Base-by-base conservation (phyloP, 2,888 invertebrate species). In the Pseudanteris insignis region DNA sequence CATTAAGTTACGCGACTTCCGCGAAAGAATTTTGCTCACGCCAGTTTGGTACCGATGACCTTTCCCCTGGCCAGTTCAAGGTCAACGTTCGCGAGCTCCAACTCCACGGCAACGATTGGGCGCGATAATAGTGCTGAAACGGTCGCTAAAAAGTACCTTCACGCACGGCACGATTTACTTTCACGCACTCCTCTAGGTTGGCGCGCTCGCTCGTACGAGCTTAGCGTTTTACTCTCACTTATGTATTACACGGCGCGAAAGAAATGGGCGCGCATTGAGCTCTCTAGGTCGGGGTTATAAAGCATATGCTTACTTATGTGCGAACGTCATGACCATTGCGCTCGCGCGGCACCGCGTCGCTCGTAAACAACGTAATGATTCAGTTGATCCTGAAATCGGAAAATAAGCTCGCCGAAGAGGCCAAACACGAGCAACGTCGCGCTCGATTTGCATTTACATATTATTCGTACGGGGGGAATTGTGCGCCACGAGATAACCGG, bases 241-340 rank as follows among this genome's bases (percentile, higher is more conserved):
- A 64, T 62, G 58, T 58, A 53, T 58, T 60, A 64, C 55, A 48
- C 40, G 29, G 54, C 53, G 54, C 58, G 60, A 62, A 63, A 64
- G 62, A 66, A 60, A 62, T 51, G 63, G 57, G 58, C 59, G 48
- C 63, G 53, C 58, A 41, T 53, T 63, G 53, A 55, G 62, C 62
- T 67, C 63, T 65, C 57, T 61, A 65, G 65, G 65, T 68, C 65
- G 66, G 68, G 68, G 65, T 66, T 68, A 64, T 57, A 58, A 57
- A 53, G 63, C 63, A 51, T 53, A 54, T 54, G 44, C 58, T 58
- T 54, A 63, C 59, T 63, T 59, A 63, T 59, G 63, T 63, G 63
- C 59, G 59, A 63, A 59, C 63, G 63, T 48, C 63, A 59, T 63
- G 63, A 59, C 63, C 63, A 63, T 46, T 59, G 63, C 63, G 41